Evolutionary conservation across 2,888 invertebrate species (phyloP).

Genomic region (Fragum whitleyi): DNA sequence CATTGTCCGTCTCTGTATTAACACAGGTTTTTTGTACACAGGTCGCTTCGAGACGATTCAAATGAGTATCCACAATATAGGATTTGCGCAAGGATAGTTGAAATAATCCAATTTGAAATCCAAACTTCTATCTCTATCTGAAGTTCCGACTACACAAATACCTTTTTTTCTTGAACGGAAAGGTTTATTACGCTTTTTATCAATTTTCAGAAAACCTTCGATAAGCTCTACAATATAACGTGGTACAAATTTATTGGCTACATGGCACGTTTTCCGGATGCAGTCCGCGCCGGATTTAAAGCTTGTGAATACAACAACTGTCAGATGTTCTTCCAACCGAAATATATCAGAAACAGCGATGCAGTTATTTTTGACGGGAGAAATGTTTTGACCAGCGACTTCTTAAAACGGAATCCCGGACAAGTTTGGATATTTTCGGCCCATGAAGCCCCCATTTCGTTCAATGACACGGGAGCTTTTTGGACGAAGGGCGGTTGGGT

Average conservation of each 20-base stretch:
- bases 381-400: neutral
- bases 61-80: neutral
- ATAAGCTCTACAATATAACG: neutral
- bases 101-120: too few species aligned
- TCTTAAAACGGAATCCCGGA: neutral
- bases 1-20: neutral
- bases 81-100: too few species aligned
- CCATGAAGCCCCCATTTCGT: neutral
- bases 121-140: too few species aligned
- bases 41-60: neutral
- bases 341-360: neutral
- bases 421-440: slow-evolving; percentile 18
- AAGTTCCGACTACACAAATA: neutral
- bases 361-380: slow-evolving; percentile 17
- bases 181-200: neutral
- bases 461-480: neutral
- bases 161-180: neutral
- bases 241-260: neutral
- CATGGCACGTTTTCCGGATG: neutral
- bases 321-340: neutral
- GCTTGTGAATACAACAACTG: neutral
- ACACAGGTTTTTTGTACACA: neutral
- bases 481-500: neutral
- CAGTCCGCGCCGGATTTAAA: neutral
- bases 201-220: neutral